Conservation (phyloP, 2,888 invertebrate species). For the Trissoscelio sp. region DNA sequence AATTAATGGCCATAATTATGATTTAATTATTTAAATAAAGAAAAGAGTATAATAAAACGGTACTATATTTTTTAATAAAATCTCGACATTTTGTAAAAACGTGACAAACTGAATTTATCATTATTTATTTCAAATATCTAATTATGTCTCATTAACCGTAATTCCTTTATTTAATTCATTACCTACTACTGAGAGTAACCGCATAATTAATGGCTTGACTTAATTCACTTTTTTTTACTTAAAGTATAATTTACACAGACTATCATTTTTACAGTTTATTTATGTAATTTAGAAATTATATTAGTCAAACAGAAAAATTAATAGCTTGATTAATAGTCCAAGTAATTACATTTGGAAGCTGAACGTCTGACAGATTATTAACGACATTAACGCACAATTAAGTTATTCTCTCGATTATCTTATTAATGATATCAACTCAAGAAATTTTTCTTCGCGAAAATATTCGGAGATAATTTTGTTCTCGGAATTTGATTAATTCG, state of each 20-base stretch:
- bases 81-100: too few relatives aligned
- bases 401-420: slow-evolving; percentile 42
- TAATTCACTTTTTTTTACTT: slow-evolving; percentile 4
- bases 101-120: too few relatives aligned
- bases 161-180: slow-evolving; percentile 4
- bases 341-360: slow-evolving; percentile 23
- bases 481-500: slow-evolving; percentile 1
- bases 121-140: too few relatives aligned
- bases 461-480: slow-evolving; percentile 13
- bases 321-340: slow-evolving; percentile 22
- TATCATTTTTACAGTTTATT: neutral
- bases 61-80: too few relatives aligned
- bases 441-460: slow-evolving; percentile 34
- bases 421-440: slow-evolving; percentile 33
- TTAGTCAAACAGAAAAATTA: neutral
- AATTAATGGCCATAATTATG: too few relatives aligned
- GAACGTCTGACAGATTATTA: slow-evolving; percentile 29
- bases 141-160: too few relatives aligned
- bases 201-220: neutral
- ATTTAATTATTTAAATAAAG: too few relatives aligned
- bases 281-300: slow-evolving; percentile 2
- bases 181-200: slow-evolving; percentile 4
- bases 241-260: neutral
- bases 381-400: slow-evolving; percentile 37
- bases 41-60: too few relatives aligned